Conservation (phyloP, 1,140 invertebrate species). For the Dolichoris vasculosae region DNA sequence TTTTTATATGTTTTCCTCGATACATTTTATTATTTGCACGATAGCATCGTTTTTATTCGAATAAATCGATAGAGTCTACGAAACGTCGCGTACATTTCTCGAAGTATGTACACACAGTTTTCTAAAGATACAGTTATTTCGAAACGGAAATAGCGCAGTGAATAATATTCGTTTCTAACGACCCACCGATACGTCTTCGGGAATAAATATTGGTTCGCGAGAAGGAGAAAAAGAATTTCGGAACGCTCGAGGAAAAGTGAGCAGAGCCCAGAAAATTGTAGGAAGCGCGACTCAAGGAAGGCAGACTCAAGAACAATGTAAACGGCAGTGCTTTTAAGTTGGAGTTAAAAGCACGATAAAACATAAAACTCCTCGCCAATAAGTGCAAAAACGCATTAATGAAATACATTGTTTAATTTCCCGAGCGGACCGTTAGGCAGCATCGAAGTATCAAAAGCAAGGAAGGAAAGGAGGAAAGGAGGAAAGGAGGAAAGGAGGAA, state of each 20-base stretch:
- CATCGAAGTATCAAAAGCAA: background rate
- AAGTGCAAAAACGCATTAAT: slow-evolving; percentile 17
- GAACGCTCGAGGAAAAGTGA: background rate
- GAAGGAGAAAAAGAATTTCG: background rate
- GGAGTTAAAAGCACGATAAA: background rate
- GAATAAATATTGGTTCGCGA: no score
- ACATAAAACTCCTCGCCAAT: background rate
- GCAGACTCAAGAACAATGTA: background rate
- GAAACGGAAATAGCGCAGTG: no score
- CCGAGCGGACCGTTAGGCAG: background rate
- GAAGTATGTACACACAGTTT: no score
- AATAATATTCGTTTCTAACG: no score
- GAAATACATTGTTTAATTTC: slow-evolving; percentile 21
- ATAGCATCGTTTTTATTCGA: background rate
- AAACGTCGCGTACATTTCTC: no score
- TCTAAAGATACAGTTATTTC: no score
- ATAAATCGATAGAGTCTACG: background rate
- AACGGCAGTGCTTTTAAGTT: background rate
- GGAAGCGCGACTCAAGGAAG: background rate
- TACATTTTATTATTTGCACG: background rate
- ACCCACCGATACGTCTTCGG: no score
- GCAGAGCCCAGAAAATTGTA: background rate
- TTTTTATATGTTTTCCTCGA: background rate
- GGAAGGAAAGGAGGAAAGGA: background rate
- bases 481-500: background rate